These are phyloP conservation scores for Leptarthrus brevirostris DNA, from an alignment of 2,888 invertebrate genomes.

Conservation along the genomic window DNA sequence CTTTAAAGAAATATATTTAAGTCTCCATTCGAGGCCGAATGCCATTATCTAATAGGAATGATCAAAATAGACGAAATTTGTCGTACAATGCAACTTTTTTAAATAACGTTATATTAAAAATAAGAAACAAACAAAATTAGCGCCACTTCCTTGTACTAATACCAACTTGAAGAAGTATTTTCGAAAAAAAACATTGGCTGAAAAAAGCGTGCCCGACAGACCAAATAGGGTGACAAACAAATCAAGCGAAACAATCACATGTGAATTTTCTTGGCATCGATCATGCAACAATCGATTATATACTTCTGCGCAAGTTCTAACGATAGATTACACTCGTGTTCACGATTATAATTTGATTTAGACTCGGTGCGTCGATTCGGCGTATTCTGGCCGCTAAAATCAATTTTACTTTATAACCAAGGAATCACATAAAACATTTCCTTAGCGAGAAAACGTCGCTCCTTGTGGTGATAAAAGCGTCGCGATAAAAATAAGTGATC, in stretches of 20 bases:
- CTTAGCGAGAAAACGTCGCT: background rate
- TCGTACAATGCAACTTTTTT: no score
- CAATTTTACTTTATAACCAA: background rate
- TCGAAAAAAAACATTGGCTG: background rate
- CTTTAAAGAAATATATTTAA: no score
- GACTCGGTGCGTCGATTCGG: no score
- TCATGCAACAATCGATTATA: background rate
- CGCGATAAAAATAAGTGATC: constrained; percentile 20
- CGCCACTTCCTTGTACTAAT: no score
- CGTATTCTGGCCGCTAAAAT: background rate
- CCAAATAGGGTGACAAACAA: background rate
- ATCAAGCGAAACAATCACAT: background rate
- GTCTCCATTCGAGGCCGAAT: no score
- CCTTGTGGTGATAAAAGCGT: background rate
- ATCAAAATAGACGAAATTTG: no score
- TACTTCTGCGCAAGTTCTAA: background rate
- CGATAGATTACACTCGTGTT: no score
- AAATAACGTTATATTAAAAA: no score
- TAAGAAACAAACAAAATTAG: no score
- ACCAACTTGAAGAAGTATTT: no score
- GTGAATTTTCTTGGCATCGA: constrained; percentile 11
- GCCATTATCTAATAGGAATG: no score
- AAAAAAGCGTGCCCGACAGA: background rate
- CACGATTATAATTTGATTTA: no score
- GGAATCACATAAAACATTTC: background rate